A percentile compares a stretch with the other conserved stretches of the same genome.
phyloP scores from a whole-genome alignment of 1,140 invertebrate genomes.

The Drosophila parabipectinata region DNA sequence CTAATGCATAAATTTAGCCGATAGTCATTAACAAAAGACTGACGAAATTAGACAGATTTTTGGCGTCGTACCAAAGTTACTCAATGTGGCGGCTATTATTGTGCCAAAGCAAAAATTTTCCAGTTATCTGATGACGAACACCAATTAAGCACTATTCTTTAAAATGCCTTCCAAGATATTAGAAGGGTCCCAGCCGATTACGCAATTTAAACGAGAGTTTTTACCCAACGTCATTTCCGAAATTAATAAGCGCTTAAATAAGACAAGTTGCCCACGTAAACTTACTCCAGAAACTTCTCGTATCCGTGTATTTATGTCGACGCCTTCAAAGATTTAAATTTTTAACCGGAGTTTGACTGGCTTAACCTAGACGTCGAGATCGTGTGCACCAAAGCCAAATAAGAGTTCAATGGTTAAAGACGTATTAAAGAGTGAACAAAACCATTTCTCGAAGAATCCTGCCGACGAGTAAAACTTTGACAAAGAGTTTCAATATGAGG shows the following conservation, averaged over 20 bases:
- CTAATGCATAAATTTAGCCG: slow-evolving; percentile 31
- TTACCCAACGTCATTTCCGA: slow-evolving; percentile 74
- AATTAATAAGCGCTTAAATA: slow-evolving; percentile 74
- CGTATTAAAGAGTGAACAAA: slow-evolving; percentile 61
- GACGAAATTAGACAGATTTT: slow-evolving; percentile 83
- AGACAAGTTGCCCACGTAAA: slow-evolving; percentile 60
- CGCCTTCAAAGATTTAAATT: slow-evolving; percentile 44
- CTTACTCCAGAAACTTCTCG: slow-evolving; percentile 40
- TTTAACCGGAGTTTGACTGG: slow-evolving; percentile 83
- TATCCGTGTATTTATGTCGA: slow-evolving; percentile 38
- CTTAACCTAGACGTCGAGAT: slow-evolving; percentile 83
- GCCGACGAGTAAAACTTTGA: slow-evolving; percentile 82
- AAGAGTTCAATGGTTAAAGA: slow-evolving; percentile 25
- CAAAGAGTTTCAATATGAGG: slow-evolving; percentile 66
- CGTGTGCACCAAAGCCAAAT: slow-evolving; percentile 25
- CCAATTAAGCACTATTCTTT: slow-evolving; percentile 24
- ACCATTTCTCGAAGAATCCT: slow-evolving; percentile 42
- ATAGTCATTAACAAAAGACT: slow-evolving; percentile 71
- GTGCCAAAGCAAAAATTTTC: slow-evolving; percentile 78
- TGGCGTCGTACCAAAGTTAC: slow-evolving; percentile 85
- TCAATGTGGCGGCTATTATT: slow-evolving; percentile 85
- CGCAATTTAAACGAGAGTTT: slow-evolving; percentile 70
- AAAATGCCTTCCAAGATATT: slow-evolving; percentile 13
- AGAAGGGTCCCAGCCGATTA: slow-evolving; percentile 6
- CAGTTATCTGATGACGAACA: slow-evolving; percentile 60